Evolutionary conservation across 2,888 invertebrate genomes (phyloP).

Genomic region (Harmothoe impar): DNA sequence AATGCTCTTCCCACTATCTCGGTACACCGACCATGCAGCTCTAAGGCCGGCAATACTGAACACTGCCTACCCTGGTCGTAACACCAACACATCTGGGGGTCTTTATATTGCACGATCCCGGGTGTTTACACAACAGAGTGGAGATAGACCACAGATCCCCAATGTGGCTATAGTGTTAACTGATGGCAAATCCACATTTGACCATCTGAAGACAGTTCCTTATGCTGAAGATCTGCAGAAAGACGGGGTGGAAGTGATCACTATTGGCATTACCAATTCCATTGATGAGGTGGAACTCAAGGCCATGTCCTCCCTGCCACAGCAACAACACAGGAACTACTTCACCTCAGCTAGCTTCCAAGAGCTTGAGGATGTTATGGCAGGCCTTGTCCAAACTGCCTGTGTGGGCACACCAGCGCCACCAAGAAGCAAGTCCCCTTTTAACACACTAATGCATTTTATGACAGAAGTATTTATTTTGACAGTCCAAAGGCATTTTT

Average conservation of each 20-base stretch:
- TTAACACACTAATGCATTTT: neutral
- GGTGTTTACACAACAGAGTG: conserved; percentile 26
- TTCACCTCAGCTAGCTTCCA: conserved; percentile 59
- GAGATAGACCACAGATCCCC: conserved; percentile 53
- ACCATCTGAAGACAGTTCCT: conserved; percentile 59
- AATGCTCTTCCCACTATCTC: conserved; percentile 13
- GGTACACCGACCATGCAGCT: neutral
- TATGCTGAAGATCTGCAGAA: conserved; percentile 43
- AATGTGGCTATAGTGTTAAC: conserved; percentile 56
- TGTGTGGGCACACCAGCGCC: neutral
- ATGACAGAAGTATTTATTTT: neutral
- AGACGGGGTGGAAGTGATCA: conserved; percentile 52
- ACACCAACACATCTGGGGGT: conserved; percentile 55
- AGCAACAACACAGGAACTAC: conserved; percentile 46
- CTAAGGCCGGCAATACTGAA: neutral
- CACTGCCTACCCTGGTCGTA: conserved; percentile 27
- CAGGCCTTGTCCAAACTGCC: neutral
- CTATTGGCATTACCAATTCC: conserved; percentile 58
- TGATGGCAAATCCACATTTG: conserved; percentile 65
- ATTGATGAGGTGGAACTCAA: conserved; percentile 59
- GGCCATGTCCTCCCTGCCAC: conserved; percentile 64
- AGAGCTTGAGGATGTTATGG: neutral
- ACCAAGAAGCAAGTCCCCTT: neutral
- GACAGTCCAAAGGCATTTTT: no score
- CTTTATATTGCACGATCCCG: neutral